phyloP scores from a whole-genome alignment of 2,113 vertebrate species.

The Grantiella picta region DNA sequence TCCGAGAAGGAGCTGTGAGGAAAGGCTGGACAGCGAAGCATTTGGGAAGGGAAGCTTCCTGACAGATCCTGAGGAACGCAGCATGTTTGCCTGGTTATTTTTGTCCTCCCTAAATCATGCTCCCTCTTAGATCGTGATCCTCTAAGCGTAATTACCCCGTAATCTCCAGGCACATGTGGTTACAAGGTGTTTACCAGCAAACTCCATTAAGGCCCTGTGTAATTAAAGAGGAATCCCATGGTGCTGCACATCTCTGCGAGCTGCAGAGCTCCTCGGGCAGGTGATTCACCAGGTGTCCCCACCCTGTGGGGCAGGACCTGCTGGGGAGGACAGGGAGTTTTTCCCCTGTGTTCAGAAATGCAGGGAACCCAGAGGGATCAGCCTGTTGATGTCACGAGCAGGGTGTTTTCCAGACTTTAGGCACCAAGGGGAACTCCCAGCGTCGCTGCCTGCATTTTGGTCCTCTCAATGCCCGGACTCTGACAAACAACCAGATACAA shows the following conservation, averaged over 20 bases:
- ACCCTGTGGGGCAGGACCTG: neutral
- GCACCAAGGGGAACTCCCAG: neutral
- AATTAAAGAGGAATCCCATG: slow-evolving; percentile 42
- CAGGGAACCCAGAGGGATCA: neutral
- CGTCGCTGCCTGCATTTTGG: neutral
- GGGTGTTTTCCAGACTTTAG: neutral
- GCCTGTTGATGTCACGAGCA: neutral
- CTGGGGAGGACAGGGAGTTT: neutral
- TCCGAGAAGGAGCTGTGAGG: neutral
- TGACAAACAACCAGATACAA: neutral
- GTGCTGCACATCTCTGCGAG: neutral
- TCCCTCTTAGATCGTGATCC: slow-evolving; percentile 27
- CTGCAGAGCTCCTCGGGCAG: neutral
- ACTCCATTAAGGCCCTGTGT: slow-evolving; percentile 38
- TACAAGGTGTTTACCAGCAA: slow-evolving; percentile 64
- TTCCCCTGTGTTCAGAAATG: neutral
- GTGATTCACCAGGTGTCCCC: neutral
- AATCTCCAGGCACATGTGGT: slow-evolving; percentile 31
- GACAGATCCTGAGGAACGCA: neutral
- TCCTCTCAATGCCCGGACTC: neutral
- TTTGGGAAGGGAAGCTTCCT: neutral
- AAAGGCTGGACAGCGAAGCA: neutral
- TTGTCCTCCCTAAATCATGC: neutral
- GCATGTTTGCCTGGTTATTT: slow-evolving; percentile 42
- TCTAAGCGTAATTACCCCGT: slow-evolving; percentile 33